A percentile compares a stretch with the other conserved stretches of the same genome.
Evolutionary conservation across 2,113 vertebrate genomes (phyloP).

Genomic region (Dolichotis patagonum): DNA sequence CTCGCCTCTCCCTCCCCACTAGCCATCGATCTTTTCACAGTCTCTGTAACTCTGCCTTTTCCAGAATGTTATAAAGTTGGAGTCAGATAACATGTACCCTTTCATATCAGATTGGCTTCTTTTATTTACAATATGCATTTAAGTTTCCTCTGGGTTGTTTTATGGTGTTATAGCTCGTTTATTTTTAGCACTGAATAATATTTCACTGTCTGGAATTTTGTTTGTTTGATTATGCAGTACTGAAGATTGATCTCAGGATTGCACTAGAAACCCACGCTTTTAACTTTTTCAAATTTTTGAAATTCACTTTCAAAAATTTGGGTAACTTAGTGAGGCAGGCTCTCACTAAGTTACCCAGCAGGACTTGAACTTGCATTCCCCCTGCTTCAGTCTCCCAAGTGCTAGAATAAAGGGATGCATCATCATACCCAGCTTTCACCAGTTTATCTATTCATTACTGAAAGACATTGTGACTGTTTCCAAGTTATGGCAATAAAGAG

Average conservation of each 20-base stretch:
- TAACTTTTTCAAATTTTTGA: not conserved
- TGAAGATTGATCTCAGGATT: not conserved
- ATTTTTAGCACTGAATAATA: not conserved
- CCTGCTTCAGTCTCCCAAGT: not conserved
- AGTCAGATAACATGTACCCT: not conserved
- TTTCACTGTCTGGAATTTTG: not conserved
- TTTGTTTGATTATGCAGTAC: not conserved
- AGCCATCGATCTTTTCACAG: not conserved
- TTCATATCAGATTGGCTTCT: not conserved
- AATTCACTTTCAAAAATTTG: not conserved
- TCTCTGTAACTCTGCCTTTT: not conserved
- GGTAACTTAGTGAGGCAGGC: too few species aligned
- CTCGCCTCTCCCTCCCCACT: not conserved
- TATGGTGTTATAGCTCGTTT: not conserved
- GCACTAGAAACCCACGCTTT: not conserved
- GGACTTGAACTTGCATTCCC: not conserved
- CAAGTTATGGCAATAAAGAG: not conserved
- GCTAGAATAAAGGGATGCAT: not conserved
- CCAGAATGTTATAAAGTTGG: not conserved
- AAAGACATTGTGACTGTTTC: not conserved
- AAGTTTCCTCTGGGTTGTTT: not conserved
- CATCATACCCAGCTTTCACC: not conserved
- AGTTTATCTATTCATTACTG: not conserved
- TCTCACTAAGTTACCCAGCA: not conserved
- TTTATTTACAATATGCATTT: not conserved